phyloP scores from a whole-genome alignment of 2,113 vertebrate species.

The Isurus oxyrinchus region DNA sequence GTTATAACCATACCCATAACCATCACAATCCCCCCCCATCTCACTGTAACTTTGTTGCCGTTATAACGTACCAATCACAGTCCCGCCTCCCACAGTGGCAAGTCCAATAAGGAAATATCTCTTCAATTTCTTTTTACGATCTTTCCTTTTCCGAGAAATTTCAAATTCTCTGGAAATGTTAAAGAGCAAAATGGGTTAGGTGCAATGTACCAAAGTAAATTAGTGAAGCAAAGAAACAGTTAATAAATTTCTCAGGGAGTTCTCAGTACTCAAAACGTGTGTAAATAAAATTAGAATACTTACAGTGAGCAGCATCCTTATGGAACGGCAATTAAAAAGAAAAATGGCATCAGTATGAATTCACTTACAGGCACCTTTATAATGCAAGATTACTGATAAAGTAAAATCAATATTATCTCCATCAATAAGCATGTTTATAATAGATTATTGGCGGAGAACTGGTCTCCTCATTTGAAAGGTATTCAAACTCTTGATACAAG shows the following conservation, averaged over 20 bases:
- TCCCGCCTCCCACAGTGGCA: slow-evolving; percentile 84
- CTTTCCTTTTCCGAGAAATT: slow-evolving; percentile 67
- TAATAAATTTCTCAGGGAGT: neutral
- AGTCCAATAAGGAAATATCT: slow-evolving; percentile 87
- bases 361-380: neutral
- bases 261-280: neutral
- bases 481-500: neutral
- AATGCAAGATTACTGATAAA: neutral
- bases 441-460: neutral
- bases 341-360: slow-evolving; percentile 17
- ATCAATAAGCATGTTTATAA: neutral
- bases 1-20: neutral
- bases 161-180: slow-evolving; percentile 64
- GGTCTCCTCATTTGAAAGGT: neutral
- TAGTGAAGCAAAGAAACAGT: neutral
- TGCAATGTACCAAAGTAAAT: neutral
- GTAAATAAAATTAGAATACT: slow-evolving; percentile 3
- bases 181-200: neutral
- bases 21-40: neutral
- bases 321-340: neutral
- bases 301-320: neutral
- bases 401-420: neutral
- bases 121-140: slow-evolving; percentile 70
- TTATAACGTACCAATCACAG: slow-evolving; percentile 69
- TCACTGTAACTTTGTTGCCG: neutral